Conservation (phyloP, 2,797 vertebrate species). For the Dendrocincla tyrannina region DNA sequence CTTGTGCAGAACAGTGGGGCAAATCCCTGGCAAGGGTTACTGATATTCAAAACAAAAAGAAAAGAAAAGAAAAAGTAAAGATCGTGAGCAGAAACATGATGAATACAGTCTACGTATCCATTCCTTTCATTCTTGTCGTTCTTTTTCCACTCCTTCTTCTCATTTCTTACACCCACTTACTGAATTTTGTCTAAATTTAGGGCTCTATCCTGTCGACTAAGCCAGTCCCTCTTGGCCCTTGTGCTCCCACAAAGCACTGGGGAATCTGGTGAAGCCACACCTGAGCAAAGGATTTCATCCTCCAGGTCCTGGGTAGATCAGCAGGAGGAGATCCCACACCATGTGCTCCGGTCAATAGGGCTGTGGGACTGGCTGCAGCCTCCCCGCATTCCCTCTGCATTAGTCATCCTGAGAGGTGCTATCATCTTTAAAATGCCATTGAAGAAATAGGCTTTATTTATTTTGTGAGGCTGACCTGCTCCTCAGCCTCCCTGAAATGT, state of each 20-base stretch:
- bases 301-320: fast-evolving
- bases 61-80: background rate
- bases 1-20: background rate
- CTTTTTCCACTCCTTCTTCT: background rate
- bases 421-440: slow-evolving; percentile 21
- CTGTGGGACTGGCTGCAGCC: background rate
- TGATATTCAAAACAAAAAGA: background rate
- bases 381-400: background rate
- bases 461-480: background rate
- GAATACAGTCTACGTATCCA: background rate
- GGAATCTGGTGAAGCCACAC: background rate
- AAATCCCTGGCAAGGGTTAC: background rate
- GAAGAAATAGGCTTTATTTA: background rate
- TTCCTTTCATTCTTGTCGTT: background rate
- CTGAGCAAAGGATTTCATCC: background rate
- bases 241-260: background rate
- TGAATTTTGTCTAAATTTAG: background rate
- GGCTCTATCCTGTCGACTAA: background rate
- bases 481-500: background rate
- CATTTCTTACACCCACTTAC: background rate
- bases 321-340: background rate
- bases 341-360: background rate
- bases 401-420: slow-evolving; percentile 21
- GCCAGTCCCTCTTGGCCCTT: background rate
- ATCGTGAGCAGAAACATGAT: background rate